These are phyloP conservation scores for Clarias macrocephalus DNA, from an alignment of 2,113 vertebrate genomes.

Conservation along the genomic window DNA sequence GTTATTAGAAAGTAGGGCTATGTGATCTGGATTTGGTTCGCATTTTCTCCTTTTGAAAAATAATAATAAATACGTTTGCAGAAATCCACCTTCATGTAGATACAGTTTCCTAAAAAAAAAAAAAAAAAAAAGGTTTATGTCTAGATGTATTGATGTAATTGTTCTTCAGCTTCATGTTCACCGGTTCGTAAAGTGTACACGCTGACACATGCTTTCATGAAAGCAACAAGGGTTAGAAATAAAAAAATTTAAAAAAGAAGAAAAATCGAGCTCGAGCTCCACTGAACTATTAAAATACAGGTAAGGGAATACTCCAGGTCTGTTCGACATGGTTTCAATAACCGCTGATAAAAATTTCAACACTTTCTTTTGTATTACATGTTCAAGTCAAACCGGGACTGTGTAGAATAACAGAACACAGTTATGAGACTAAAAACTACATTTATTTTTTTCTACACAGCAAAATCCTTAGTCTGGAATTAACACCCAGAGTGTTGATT, in stretches of 20 bases:
- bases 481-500: too few species aligned
- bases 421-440: too few species aligned
- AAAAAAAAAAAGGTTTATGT: neutral
- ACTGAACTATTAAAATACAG: neutral
- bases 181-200: neutral
- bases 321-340: neutral
- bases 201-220: neutral
- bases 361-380: neutral
- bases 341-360: neutral
- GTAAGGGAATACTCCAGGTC: neutral
- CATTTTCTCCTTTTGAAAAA: neutral
- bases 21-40: neutral
- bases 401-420: too few species aligned
- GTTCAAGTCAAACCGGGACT: too few species aligned
- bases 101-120: neutral
- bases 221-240: neutral
- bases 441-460: too few species aligned
- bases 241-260: neutral
- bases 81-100: too few species aligned
- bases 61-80: neutral
- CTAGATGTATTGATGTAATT: neutral
- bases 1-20: neutral
- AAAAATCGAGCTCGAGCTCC: neutral
- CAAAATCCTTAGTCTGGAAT: too few species aligned
- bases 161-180: neutral